phyloP scores from a whole-genome alignment of 2,113 vertebrate genomes.

The Scophthalmus maximus region DNA sequence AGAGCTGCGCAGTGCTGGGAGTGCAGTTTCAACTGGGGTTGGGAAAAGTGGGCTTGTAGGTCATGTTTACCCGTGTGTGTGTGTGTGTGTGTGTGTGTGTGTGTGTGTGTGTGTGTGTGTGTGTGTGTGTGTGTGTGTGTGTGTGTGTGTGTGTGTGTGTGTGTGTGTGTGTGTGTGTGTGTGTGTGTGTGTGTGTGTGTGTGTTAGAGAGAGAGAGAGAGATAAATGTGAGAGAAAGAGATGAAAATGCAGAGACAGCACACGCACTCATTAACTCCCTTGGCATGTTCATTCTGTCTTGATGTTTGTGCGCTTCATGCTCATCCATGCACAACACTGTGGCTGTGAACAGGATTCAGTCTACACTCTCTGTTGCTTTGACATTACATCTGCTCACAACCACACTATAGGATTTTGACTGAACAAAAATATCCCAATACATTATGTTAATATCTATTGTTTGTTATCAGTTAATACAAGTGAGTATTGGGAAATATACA shows the following conservation, averaged over 20 bases:
- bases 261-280: conserved; percentile 48
- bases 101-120: conserved; percentile 18
- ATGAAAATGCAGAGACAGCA: conserved; percentile 59
- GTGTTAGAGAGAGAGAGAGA: too few relatives aligned
- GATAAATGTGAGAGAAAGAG: conserved; percentile 14
- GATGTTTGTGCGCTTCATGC: conserved; percentile 46
- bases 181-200: too few relatives aligned
- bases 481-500: not conserved
- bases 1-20: conserved; percentile 44
- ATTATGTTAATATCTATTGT: not conserved
- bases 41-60: conserved; percentile 78
- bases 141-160: conserved; percentile 3
- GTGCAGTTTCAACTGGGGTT: conserved; percentile 49
- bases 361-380: conserved; percentile 31
- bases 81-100: conserved; percentile 29
- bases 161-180: not conserved
- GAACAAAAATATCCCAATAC: not conserved
- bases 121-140: conserved; percentile 36
- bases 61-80: conserved; percentile 65
- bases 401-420: not conserved
- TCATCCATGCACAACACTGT: conserved; percentile 39
- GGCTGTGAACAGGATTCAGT: conserved; percentile 28
- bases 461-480: not conserved
- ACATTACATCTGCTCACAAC: conserved; percentile 30
- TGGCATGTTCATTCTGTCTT: conserved; percentile 44